Base-by-base conservation (phyloP, 2,797 vertebrate species). In the Aplochiton taeniatus region DNA sequence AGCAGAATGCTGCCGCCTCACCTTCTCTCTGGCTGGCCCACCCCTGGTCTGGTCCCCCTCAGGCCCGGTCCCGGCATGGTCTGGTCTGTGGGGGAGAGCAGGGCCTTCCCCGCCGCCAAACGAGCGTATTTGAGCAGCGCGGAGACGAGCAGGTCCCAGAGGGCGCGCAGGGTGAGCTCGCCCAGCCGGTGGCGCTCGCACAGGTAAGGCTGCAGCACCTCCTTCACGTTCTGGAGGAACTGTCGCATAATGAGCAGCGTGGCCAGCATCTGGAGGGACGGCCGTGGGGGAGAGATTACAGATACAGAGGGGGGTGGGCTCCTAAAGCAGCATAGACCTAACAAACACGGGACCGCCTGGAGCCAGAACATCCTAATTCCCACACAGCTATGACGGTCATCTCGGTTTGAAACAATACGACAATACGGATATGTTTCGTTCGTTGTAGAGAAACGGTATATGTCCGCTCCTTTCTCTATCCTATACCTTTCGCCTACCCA, bases 211-310 rank as follows among this genome's bases (percentile, higher is more conserved):
- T 98, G 97, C 9, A 97, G 91, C 65, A 96, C 96, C 81, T 99
- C 97, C 47, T 96, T 94, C 72, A 98, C 76, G 20, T 98, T 98
- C 87, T 97, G 96, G 78, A 99, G 91, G 84, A 98, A 94, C 90
- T 99, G 97, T 16, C 96, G 95, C 14, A 97, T 98, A 85, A 99
- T 94, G 84, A 99, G 94, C 76, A 99, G 92, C 17, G 96, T 98
- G 82, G 97, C 97, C 89, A 98, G 89, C 96, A 96, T 99, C 97
- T 99, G 81, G 8, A 56, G 4, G 20, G 67, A 14, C 17, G 49
- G 56, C 51, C 20, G 72, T 12, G 61, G 14, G n/a, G 43, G 13
- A 9, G 1, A n/a, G 47, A 61, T 46, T 13, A 43, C 9, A 51
- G 7, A 14, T 8, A 11, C 60, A 42, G 4, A 49, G 48, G 43